Evolutionary conservation across 64 coral and sea anemone genomes (phyloP), one percentile per base, ranked within the genome.

Genomic region (Actinia tenebrosa): DNA sequence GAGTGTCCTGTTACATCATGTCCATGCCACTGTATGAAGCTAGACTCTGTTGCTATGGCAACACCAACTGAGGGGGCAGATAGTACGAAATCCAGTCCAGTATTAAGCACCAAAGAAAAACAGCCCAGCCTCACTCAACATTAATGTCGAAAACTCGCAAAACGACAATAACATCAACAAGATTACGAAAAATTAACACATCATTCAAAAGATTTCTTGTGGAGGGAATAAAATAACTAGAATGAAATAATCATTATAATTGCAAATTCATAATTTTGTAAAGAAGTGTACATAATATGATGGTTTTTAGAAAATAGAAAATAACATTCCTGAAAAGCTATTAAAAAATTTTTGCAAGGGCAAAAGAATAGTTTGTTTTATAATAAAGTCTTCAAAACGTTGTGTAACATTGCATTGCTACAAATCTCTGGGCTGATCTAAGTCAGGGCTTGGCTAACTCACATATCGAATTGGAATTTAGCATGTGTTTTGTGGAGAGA

Each of bases 1-100:
- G 97, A 99, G 86, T 99, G 97, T 61, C 97, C 97, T 77, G 97
- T 99, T 22, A 95, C 90, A 43, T 86, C 87, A 2, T 99, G 97
- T 85, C 80, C 78, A 16, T 99, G 97, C 60, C 91, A 99, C 26
- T 99, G 97, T 64, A 99, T 95, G 93, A 95, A 95, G 53, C 83
- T 99, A 89, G 97, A 99, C 62, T 91, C 93, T 26, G 83, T 95
- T 96, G 94, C 94, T 26, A 86, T 93, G 85, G 94, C 94, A 86
- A 93, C 71, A 82, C 89, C 94, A 83, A 72, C 87, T 26, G 80
- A 84, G 47, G 91, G 72, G 55, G 7, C 80, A 7, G 83, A 85
- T 0, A 19, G 79, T 52, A 71, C 23, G 44, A 84, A n/a, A 63
- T 15, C 71, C 50, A 60, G 83, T 78, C 50, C 30, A 60, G 66